Percentiles rank a stretch among this genome's conserved stretches.
Evolutionary conservation across 2,113 vertebrate species (phyloP).

Genomic region (Otus sunia): DNA sequence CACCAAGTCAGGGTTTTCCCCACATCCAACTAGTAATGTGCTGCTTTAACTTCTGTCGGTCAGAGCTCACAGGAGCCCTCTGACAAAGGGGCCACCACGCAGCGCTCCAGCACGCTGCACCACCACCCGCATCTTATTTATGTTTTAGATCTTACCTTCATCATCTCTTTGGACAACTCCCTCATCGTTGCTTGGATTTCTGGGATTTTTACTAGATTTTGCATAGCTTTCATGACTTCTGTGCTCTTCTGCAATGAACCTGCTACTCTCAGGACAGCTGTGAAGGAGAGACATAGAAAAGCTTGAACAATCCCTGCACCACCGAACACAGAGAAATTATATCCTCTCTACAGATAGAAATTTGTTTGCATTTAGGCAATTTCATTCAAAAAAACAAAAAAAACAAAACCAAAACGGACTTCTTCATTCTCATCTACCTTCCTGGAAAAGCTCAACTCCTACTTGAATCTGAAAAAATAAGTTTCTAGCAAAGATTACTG

Average conservation of each 20-base stretch:
- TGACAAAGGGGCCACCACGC: background rate
- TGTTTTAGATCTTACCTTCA: conserved; percentile 81
- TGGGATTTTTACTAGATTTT: conserved; percentile 91
- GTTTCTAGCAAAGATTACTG: background rate
- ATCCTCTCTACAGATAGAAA: background rate
- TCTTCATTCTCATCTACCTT: background rate
- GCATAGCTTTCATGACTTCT: conserved; percentile 99
- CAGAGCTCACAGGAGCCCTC: background rate
- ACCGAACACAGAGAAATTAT: background rate
- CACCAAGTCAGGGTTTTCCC: fast-evolving
- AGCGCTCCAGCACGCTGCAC: background rate
- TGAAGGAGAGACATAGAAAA: background rate
- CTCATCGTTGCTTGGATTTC: conserved; percentile 98
- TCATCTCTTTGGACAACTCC: conserved; percentile 97
- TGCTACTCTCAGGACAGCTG: conserved; percentile 89
- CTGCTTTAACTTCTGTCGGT: background rate
- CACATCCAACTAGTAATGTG: background rate
- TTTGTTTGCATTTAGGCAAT: background rate
- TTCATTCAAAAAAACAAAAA: background rate
- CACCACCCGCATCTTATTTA: fast-evolving
- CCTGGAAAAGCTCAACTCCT: background rate
- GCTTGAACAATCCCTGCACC: background rate
- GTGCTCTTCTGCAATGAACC: conserved; percentile 95
- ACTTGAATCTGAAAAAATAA: fast-evolving
- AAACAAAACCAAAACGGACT: background rate